These are phyloP conservation scores for Microcebus jonahi DNA, from an alignment of 2,113 vertebrate species.

Conservation along the genomic window DNA sequence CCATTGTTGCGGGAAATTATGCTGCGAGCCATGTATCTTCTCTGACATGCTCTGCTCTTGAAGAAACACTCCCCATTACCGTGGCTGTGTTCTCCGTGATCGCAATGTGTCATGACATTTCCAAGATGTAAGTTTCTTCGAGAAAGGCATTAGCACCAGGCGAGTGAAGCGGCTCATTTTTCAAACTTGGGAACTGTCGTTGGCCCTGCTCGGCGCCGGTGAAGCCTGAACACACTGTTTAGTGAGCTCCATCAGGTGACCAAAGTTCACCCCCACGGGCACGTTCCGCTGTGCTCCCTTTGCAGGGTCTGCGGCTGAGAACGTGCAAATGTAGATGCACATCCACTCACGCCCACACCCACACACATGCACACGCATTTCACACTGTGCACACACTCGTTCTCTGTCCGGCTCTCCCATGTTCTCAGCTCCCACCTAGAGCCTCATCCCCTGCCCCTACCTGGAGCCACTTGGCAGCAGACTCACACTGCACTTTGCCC, in stretches of 20 bases:
- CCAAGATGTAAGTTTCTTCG: constrained; percentile 81
- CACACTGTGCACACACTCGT: too few relatives aligned
- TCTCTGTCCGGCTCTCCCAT: neutral
- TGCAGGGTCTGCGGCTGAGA: neutral
- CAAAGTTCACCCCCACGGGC: neutral
- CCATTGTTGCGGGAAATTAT: constrained; percentile 44
- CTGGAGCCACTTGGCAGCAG: neutral
- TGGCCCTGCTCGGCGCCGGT: neutral
- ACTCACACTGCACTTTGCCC: neutral
- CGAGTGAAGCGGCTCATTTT: constrained; percentile 74
- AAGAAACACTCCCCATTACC: constrained; percentile 79
- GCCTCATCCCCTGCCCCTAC: neutral
- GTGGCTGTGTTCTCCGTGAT: constrained; percentile 79
- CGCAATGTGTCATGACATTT: constrained; percentile 82
- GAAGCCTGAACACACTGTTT: constrained; percentile 66
- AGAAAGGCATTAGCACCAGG: constrained; percentile 78
- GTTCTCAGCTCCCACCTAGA: neutral
- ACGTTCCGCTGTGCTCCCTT: neutral
- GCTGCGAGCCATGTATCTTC: constrained; percentile 55
- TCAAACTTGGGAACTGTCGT: constrained; percentile 78
- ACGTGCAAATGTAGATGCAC: neutral
- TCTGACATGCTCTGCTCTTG: constrained; percentile 57
- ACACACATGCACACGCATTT: neutral
- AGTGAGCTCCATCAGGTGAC: constrained; percentile 11
- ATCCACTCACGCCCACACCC: neutral